Conservation (phyloP, 2,797 vertebrate genomes). For the Gymnothorax javanicus region DNA sequence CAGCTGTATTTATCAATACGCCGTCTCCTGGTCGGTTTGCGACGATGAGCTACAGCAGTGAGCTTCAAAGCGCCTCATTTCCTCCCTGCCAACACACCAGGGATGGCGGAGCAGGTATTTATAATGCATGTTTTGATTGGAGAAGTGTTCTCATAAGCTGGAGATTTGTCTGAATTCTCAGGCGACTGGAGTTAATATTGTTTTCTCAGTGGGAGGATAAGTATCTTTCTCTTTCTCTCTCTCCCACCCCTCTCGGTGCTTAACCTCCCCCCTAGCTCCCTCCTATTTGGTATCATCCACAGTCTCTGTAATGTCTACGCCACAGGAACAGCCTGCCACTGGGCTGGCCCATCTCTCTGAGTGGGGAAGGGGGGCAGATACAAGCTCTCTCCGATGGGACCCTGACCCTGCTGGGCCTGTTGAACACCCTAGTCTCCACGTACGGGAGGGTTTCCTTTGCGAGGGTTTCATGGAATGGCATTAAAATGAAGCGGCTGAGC, state of each 20-base stretch:
- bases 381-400: too few species aligned
- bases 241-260: neutral
- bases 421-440: neutral
- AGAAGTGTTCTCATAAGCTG: conserved; percentile 12
- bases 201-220: conserved; percentile 8
- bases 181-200: conserved; percentile 11
- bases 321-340: neutral
- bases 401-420: neutral
- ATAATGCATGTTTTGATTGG: conserved; percentile 18
- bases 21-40: neutral
- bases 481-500: neutral
- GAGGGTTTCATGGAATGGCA: neutral
- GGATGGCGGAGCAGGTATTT: neutral
- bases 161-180: conserved; percentile 15
- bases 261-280: neutral
- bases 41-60: neutral
- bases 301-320: neutral
- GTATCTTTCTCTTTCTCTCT: neutral
- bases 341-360: neutral
- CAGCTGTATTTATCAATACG: neutral
- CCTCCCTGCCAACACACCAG: neutral
- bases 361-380: neutral
- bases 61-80: neutral
- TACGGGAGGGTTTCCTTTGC: too few species aligned
- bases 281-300: neutral